phyloP scores from a whole-genome alignment of 2,113 vertebrate species.

The Lonchura striata region DNA sequence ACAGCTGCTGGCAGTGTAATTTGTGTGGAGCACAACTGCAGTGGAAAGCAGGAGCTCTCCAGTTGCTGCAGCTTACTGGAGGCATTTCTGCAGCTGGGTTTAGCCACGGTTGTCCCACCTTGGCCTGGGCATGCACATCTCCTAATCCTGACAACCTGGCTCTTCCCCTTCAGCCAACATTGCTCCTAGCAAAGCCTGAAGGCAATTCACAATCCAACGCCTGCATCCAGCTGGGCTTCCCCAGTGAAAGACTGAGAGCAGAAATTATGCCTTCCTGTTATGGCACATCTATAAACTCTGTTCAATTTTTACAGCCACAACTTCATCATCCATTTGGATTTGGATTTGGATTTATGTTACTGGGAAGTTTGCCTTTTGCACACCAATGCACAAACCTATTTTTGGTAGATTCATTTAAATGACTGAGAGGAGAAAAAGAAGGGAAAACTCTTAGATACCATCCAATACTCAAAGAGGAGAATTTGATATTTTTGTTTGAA shows the following conservation, averaged over 20 bases:
- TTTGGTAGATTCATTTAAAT: not conserved
- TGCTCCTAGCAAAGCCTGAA: not conserved
- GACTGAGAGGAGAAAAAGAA: not conserved
- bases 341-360: not conserved
- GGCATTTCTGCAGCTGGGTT: not conserved
- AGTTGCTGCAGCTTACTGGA: not conserved
- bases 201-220: not conserved
- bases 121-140: not conserved
- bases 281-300: not conserved
- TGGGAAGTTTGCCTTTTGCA: not conserved
- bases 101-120: not conserved
- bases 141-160: not conserved
- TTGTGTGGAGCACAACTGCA: not conserved
- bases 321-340: not conserved
- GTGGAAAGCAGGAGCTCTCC: rapidly evolving
- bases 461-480: not conserved
- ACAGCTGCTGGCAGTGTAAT: not conserved
- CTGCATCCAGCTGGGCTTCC: not conserved
- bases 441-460: not conserved
- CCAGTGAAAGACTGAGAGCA: not conserved
- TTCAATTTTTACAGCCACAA: not conserved
- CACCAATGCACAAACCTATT: not conserved
- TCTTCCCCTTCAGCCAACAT: not conserved
- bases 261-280: not conserved
- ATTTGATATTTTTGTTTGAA: not conserved